Conservation (phyloP, 2,797 vertebrate genomes). For the Phrynocephalus guinanensis region DNA sequence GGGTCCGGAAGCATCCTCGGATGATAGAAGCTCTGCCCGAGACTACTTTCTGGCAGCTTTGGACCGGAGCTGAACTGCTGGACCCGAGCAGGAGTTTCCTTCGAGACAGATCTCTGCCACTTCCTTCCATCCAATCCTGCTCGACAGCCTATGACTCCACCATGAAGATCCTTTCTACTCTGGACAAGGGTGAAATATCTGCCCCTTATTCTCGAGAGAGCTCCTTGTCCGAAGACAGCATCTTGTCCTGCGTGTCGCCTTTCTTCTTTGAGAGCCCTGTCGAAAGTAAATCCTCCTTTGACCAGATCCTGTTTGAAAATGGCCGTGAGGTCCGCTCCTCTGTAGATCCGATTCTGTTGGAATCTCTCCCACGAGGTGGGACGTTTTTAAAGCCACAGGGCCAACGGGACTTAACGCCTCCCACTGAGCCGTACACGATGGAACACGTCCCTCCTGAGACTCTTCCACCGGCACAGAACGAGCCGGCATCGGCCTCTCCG, state of each 20-base stretch:
- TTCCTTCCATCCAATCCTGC: neutral
- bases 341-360: too few species aligned
- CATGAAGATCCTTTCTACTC: neutral
- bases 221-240: too few species aligned
- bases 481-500: neutral
- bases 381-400: neutral
- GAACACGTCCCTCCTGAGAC: neutral
- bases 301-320: neutral
- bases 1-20: slow-evolving; percentile 69
- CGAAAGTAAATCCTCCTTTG: fast-evolving
- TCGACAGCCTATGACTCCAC: fast-evolving
- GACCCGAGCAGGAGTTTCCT: neutral
- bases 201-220: fast-evolving
- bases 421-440: fast-evolving
- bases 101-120: neutral
- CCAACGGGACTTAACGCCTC: fast-evolving
- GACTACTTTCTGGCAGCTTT: slow-evolving; percentile 15
- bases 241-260: fast-evolving
- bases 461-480: too few species aligned
- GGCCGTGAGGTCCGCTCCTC: fast-evolving
- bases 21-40: slow-evolving; percentile 45
- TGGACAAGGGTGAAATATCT: neutral
- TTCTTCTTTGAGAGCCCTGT: fast-evolving
- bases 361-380: fast-evolving
- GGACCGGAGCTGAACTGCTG: neutral